Evolutionary conservation across 2,888 invertebrate species (phyloP).

Genomic region (Perithous albicinctus): DNA sequence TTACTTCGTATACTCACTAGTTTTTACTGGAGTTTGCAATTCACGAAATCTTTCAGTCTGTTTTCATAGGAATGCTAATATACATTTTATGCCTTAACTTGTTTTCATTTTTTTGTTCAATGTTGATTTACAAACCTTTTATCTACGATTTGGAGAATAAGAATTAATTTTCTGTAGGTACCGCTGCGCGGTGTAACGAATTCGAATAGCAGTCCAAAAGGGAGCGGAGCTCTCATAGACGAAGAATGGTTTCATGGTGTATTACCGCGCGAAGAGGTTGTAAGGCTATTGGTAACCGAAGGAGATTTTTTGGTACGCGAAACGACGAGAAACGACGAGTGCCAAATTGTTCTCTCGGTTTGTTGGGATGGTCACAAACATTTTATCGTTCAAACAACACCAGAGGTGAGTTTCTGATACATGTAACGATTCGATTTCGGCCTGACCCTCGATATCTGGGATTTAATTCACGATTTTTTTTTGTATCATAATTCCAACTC

Average conservation of each 20-base stretch:
- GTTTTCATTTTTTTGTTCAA: neutral
- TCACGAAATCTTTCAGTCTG: neutral
- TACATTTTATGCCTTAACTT: neutral
- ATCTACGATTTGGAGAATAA: neutral
- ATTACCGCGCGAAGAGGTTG: conserved; percentile 97
- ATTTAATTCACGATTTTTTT: too few relatives aligned
- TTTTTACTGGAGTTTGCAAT: neutral
- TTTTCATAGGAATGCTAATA: neutral
- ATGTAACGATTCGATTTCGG: too few relatives aligned
- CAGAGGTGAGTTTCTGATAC: conserved; percentile 88
- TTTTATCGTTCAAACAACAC: conserved; percentile 97
- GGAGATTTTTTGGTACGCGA: conserved; percentile 98
- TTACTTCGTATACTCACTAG: neutral
- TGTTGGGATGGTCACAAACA: conserved; percentile 99
- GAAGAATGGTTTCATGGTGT: conserved; percentile 99
- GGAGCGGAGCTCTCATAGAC: conserved; percentile 91
- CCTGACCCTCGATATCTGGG: too few relatives aligned
- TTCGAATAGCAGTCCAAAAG: conserved; percentile 77
- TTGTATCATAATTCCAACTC: too few relatives aligned
- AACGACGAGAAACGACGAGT: conserved; percentile 95
- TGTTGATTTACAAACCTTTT: neutral
- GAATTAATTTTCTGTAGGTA: conserved; percentile 71
- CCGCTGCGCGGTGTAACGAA: conserved; percentile 79
- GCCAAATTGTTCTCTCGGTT: conserved; percentile 97
- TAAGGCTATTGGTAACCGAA: conserved; percentile 94